A percentile compares a stretch with the other conserved stretches of the same genome.
Conservation (phyloP, 2,113 vertebrate genomes). For the Setophaga kirtlandii region DNA sequence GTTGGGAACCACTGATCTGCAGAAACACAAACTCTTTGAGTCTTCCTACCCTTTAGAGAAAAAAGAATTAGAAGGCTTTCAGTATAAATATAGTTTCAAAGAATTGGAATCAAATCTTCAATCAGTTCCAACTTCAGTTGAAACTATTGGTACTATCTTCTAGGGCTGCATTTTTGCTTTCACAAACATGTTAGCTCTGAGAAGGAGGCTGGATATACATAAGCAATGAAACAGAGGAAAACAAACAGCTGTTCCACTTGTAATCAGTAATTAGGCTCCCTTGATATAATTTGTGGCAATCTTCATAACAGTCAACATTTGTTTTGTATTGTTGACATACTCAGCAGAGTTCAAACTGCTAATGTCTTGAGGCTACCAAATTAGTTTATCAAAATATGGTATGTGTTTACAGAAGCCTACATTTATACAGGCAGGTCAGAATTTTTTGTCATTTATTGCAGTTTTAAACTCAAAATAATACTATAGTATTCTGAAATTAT, state of each 20-base stretch:
- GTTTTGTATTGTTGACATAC: background rate
- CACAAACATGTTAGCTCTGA: background rate
- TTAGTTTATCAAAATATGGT: background rate
- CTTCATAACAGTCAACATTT: background rate
- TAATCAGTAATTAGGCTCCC: background rate
- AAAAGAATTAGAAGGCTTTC: background rate
- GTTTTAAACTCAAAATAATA: background rate
- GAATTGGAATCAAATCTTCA: background rate
- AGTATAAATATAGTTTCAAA: background rate
- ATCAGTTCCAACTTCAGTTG: background rate
- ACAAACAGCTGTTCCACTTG: conserved; percentile 23
- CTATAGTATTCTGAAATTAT: background rate
- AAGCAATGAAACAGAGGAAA: background rate
- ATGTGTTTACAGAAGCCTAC: background rate
- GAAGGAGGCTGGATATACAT: background rate
- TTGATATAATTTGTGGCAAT: background rate
- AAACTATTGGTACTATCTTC: background rate
- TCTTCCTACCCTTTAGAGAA: background rate
- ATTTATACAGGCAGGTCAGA: background rate
- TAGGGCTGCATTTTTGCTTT: background rate
- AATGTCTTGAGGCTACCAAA: background rate
- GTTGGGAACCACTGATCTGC: background rate
- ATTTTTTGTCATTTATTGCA: background rate
- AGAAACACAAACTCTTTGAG: background rate
- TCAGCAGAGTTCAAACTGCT: background rate